Percentiles rank a stretch among this genome's conserved stretches.
Conservation (phyloP, 2,113 vertebrate species). For the Cheilinus undulatus region DNA sequence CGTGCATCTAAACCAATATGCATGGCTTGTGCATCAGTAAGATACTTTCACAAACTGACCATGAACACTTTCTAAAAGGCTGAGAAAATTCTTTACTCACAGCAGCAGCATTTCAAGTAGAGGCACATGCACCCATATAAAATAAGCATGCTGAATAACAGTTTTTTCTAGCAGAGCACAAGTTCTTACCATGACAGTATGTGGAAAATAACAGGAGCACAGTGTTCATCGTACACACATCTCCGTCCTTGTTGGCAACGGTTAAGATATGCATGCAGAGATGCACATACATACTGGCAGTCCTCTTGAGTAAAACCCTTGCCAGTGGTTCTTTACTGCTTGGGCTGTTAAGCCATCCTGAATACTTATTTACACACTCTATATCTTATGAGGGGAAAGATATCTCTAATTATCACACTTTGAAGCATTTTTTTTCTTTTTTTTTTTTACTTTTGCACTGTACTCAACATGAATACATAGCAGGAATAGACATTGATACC, state of each 20-base stretch:
- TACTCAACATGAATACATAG: too few relatives aligned
- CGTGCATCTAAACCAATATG: conserved; percentile 22
- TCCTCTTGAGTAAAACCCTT: too few relatives aligned
- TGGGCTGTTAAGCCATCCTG: too few relatives aligned
- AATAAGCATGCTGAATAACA: background rate
- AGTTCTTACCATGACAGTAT: conserved; percentile 27
- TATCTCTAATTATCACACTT: too few relatives aligned
- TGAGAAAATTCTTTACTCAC: background rate
- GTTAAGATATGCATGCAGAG: background rate
- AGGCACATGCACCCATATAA: background rate
- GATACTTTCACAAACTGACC: background rate
- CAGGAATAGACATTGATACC: too few relatives aligned
- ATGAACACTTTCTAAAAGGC: background rate
- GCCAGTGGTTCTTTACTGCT: too few relatives aligned
- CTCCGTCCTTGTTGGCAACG: background rate
- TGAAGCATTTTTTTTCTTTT: too few relatives aligned
- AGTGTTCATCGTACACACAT: background rate
- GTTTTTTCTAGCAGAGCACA: background rate
- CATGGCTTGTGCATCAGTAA: background rate
- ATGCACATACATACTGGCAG: too few relatives aligned
- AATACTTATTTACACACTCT: too few relatives aligned
- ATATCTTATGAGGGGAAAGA: too few relatives aligned
- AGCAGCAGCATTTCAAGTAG: background rate
- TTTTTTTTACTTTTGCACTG: too few relatives aligned
- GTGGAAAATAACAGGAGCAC: background rate